Percentiles rank a stretch among this genome's conserved stretches.
Evolutionary conservation across 1,140 invertebrate species (phyloP).

Genomic region (Zaprionus kolodkinae): DNA sequence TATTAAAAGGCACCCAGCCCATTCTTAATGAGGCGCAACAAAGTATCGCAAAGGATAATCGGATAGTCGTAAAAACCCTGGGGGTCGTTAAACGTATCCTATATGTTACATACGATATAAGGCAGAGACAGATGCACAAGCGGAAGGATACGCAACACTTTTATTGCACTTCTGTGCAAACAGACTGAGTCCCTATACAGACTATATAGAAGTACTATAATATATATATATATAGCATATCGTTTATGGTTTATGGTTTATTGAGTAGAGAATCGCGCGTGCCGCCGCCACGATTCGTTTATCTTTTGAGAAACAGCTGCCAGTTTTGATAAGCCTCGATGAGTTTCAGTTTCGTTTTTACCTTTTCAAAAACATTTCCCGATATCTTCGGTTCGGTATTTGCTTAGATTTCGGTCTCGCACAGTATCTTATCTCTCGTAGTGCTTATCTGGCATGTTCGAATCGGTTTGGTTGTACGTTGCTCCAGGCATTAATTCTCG

Average conservation of each 20-base stretch:
- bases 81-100: conserved; percentile 57
- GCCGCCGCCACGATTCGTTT: conserved; percentile 17
- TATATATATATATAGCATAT: conserved; percentile 4
- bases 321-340: conserved; percentile 34
- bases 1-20: conserved; percentile 25
- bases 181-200: conserved; percentile 38
- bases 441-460: background rate
- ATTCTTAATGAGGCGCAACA: conserved; percentile 69
- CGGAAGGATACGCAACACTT: conserved; percentile 67
- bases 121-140: conserved; percentile 55
- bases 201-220: background rate
- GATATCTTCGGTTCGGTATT: conserved; percentile 52
- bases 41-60: conserved; percentile 62
- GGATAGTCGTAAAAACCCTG: conserved; percentile 30
- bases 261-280: conserved; percentile 37
- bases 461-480: conserved; percentile 11
- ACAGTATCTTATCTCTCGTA: conserved; percentile 53
- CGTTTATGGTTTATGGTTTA: background rate
- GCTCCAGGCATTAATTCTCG: conserved; percentile 11
- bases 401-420: conserved; percentile 64
- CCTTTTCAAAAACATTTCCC: conserved; percentile 49
- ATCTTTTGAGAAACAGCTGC: conserved; percentile 59
- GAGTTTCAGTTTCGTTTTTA: conserved; percentile 34
- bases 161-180: conserved; percentile 69
- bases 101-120: background rate